Evolutionary conservation across 2,888 invertebrate genomes (phyloP).

Genomic region (Conomelus anceps): DNA sequence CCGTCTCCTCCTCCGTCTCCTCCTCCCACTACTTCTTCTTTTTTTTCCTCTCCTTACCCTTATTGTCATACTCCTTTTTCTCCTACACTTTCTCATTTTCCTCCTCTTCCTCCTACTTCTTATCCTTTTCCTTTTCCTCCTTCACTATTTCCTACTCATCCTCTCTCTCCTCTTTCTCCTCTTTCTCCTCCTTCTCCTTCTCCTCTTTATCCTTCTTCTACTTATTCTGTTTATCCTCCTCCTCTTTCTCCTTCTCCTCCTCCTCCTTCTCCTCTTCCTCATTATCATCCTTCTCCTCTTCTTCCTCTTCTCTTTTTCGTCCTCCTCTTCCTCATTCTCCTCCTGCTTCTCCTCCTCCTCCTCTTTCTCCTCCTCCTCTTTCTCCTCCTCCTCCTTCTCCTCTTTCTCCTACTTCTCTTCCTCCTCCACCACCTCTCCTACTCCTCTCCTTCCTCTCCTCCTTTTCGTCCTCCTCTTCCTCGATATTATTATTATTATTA

Average conservation of each 20-base stretch:
- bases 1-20: background rate
- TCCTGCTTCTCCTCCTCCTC: background rate
- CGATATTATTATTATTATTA: too few species aligned
- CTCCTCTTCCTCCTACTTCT: too few species aligned
- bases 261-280: background rate
- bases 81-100: background rate
- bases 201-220: background rate
- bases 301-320: background rate
- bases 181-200: background rate
- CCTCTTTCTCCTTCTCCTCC: background rate
- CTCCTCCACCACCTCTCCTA: background rate
- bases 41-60: background rate
- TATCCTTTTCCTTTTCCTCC: background rate
- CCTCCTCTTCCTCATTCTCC: background rate
- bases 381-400: background rate
- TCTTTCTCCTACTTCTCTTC: background rate
- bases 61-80: background rate
- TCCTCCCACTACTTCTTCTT: background rate
- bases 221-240: background rate
- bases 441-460: background rate
- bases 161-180: background rate
- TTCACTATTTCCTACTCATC: background rate
- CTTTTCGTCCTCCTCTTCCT: background rate
- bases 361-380: background rate
- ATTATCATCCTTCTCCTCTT: background rate